These are phyloP conservation scores for Eupithecia exiguata DNA, from an alignment of 2,888 invertebrate species.

Conservation along the genomic window DNA sequence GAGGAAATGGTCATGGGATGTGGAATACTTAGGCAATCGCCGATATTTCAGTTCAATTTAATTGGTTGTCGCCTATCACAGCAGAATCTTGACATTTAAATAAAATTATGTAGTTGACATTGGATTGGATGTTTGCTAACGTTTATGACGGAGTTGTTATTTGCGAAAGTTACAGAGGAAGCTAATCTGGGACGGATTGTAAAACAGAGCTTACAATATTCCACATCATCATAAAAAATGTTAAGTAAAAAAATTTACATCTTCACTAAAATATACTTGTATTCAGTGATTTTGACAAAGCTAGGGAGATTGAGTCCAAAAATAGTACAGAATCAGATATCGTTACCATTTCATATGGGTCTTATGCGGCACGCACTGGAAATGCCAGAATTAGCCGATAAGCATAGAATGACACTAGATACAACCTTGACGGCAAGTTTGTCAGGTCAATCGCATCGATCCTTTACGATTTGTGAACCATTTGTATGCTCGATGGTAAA, in stretches of 20 bases:
- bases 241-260: too few relatives aligned
- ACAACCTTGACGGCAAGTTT: slow-evolving; percentile 54
- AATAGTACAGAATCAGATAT: not conserved
- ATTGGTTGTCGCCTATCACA: slow-evolving; percentile 31
- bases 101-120: slow-evolving; percentile 4
- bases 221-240: not conserved
- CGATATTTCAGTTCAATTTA: slow-evolving; percentile 25
- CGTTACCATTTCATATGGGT: slow-evolving; percentile 12
- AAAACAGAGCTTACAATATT: not conserved
- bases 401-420: slow-evolving; percentile 24
- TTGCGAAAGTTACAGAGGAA: slow-evolving; percentile 1
- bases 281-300: not conserved
- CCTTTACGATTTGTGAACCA: slow-evolving; percentile 49
- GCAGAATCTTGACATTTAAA: slow-evolving; percentile 40
- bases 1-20: slow-evolving; percentile 54
- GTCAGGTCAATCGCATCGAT: slow-evolving; percentile 56
- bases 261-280: too few relatives aligned
- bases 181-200: slow-evolving; percentile 3
- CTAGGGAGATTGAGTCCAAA: not conserved
- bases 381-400: slow-evolving; percentile 30
- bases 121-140: slow-evolving; percentile 14
- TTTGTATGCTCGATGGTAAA: slow-evolving; percentile 37
- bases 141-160: slow-evolving; percentile 5
- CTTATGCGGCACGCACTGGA: not conserved
- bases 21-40: slow-evolving; percentile 40